Evolutionary conservation across 2,113 vertebrate species (phyloP).

Genomic region (Pseudopipra pipra): DNA sequence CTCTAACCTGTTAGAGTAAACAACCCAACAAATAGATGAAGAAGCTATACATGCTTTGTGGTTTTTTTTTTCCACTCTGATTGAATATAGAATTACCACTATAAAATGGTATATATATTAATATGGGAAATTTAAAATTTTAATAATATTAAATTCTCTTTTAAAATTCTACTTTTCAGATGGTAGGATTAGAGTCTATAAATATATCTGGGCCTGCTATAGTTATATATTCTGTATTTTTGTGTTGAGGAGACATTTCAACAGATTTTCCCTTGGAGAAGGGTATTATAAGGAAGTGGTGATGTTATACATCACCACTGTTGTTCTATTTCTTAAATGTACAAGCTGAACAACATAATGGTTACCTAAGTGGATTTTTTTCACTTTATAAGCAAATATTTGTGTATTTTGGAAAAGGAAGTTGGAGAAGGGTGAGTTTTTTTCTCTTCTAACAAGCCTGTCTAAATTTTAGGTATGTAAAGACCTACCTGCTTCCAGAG

Average conservation of each 20-base stretch:
- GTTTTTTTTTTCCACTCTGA: background rate
- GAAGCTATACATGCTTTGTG: background rate
- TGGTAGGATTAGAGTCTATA: background rate
- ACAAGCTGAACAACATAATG: background rate
- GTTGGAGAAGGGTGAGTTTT: background rate
- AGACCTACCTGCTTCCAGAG: constrained; percentile 91
- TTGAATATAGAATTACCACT: background rate
- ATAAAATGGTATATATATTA: background rate
- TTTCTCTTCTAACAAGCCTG: background rate
- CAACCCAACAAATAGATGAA: background rate
- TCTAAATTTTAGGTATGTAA: constrained; percentile 85
- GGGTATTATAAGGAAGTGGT: background rate
- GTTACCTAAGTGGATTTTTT: background rate
- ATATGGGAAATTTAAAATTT: background rate
- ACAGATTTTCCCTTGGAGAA: background rate
- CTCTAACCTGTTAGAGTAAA: background rate
- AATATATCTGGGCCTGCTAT: background rate
- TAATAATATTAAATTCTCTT: background rate
- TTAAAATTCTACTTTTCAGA: background rate
- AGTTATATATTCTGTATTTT: background rate
- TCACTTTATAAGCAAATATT: background rate
- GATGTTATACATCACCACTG: background rate
- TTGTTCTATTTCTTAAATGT: background rate
- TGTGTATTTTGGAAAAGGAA: background rate
- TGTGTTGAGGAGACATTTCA: background rate